Evolutionary conservation across 2,888 invertebrate species (phyloP), one percentile per base, ranked within the genome.

Genomic region (Oscheius sp.): DNA sequence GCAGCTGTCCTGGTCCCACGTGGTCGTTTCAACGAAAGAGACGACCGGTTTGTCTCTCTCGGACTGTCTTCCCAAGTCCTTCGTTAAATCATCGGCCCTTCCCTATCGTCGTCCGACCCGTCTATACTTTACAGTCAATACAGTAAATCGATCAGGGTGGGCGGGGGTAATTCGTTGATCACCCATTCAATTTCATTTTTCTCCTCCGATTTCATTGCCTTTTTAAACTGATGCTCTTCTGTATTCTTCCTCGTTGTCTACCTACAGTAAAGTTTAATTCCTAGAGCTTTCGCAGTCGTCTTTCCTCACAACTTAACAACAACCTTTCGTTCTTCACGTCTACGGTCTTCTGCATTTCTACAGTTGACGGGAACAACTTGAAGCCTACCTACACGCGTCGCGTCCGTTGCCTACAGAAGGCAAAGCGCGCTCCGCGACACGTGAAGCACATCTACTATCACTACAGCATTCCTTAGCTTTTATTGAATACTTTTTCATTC

Each of bases 311-410:
- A 9, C 51, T 14, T 36, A 32, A n/a, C 20, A 38, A n/a, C 44
- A 24, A 38, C n/a, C 41, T 6, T 36, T 20, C n/a, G n/a, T 17
- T n/a, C 62, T 33, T 32, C 49, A 9, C 17, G 30, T 62, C 47
- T 28, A n/a, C 47, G 30, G 22, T 28, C 41, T 59, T 20, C 38
- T 28, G 9, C 45, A 14, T 45, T 44, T 45, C 41, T 41, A 49
- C 38, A 44, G 20, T 41, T 47, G 57, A 51, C 67, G 67, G 69
- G 62, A 56, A 57, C 63, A 69, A 62, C 64, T 50, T 50, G 54
- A 36, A 44, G 59, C 41, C 30, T 26, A 26, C 26, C 26, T 41
- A 33, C 28, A 17, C 38, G 70, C 70, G 63, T 51, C 62, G 36
- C 62, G 50, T 17, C 50, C 33, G 49, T 50, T 63, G 47, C 44